phyloP scores from a whole-genome alignment of 35 echinoderm and acorn worm genomes.

The Heliocidaris erythrogramma region DNA sequence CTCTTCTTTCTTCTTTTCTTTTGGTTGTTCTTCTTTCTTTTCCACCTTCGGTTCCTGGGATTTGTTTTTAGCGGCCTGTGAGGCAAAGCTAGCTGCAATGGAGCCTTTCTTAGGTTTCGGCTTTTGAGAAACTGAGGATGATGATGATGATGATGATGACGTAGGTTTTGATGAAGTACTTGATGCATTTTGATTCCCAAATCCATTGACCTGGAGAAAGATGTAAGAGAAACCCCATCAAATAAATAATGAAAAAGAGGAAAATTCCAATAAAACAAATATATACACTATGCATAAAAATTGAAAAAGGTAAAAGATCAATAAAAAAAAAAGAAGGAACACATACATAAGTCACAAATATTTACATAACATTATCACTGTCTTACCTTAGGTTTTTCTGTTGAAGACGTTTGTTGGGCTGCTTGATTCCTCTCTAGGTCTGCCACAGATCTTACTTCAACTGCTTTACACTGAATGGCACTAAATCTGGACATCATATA shows the following conservation, averaged over 20 bases:
- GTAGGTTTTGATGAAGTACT: background rate
- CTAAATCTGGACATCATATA: constrained; percentile 51
- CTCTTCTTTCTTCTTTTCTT: constrained; percentile 15
- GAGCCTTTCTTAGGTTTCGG: constrained; percentile 35
- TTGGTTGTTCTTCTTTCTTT: background rate
- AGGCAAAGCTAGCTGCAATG: constrained; percentile 26
- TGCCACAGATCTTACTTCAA: constrained; percentile 52
- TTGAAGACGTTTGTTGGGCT: background rate
- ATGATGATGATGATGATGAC: background rate
- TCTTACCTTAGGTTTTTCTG: constrained; percentile 42
- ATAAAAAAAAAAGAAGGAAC: background rate
- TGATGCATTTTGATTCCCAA: constrained; percentile 21
- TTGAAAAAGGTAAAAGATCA: too few relatives aligned
- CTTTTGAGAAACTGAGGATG: background rate
- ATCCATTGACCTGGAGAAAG: constrained; percentile 20
- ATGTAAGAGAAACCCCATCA: background rate
- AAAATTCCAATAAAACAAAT: background rate
- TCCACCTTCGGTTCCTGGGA: background rate
- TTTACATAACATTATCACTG: background rate
- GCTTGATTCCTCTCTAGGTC: constrained; percentile 48
- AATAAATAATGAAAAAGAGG: background rate
- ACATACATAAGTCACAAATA: background rate
- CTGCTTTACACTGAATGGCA: constrained; percentile 60
- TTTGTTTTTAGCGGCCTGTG: background rate
- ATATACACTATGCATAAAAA: background rate